Evolutionary conservation across 2,113 vertebrate genomes (phyloP), one percentile per base, ranked within the genome.

Genomic region (Chrysochloris asiatica): DNA sequence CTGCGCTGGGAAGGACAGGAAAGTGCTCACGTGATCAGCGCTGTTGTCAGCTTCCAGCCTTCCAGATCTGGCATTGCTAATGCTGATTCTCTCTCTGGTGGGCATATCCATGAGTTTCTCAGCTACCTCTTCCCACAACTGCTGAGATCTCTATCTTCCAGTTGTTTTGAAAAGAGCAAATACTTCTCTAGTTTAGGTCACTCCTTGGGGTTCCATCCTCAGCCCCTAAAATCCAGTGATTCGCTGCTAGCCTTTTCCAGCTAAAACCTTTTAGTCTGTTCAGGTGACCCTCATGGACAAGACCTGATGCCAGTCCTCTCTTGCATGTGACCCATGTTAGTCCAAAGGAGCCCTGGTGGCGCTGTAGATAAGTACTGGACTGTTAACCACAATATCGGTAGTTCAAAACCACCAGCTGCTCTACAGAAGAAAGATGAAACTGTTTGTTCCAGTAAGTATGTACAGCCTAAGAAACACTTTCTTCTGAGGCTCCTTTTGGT

Each of bases 111-210:
- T 54, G 50, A 28, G 47, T 41, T 92, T 94, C 48, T 93, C 82
- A 89, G 81, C 84, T n/a, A 43, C n/a, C 5, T 30, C 43, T 41
- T 5, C 6, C 5, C 24, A 43, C 50, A 38, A 2, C 22, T 88
- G 30, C 75, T 84, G 21, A 38, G 17, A 52, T 86, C 9, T 8
- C 89, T 89, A 26, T 71, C 52, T 91, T 30, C 52, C 0, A 2
- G 6, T 38, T 67, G 21, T 80, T 65, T 81, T 59, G 7, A 85
- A 75, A 88, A 86, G 38, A 95, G 30, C 54, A 83, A 79, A 84
- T 83, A 48, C 67, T 50, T 28, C 30, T 85, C 47, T 69, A 21
- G 71, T 92, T 24, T 71, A 69, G 41, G 36, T 86, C 30, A 36
- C 8, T 88, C 45, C 71, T 33, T 75, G 72, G 16, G 30, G 16